These are phyloP conservation scores for Pungitius pungitius DNA, from an alignment of 2,113 vertebrate species.

Conservation along the genomic window DNA sequence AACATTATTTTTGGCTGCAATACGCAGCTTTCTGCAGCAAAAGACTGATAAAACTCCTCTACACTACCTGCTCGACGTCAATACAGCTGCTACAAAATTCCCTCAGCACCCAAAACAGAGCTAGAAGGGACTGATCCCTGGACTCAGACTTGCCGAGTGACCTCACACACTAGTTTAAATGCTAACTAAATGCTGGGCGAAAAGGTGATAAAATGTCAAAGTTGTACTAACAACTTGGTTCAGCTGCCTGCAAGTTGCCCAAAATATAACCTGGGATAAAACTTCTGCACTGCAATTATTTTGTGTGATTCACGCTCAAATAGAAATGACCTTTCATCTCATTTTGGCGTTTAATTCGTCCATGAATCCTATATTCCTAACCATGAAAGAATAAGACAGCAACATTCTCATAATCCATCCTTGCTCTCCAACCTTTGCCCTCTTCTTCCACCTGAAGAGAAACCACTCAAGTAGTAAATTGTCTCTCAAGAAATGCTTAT, in stretches of 20 bases:
- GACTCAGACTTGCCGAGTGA: background rate
- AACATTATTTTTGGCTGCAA: background rate
- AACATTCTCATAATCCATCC: background rate
- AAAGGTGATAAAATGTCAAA: background rate
- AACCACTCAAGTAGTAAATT: slow-evolving; percentile 48
- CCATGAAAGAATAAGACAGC: background rate
- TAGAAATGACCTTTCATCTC: background rate
- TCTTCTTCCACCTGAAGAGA: slow-evolving; percentile 21
- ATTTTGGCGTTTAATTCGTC: background rate
- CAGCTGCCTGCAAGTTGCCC: background rate
- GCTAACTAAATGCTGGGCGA: background rate
- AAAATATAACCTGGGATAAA: background rate
- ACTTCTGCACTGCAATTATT: background rate
- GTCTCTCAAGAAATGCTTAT: slow-evolving; percentile 47
- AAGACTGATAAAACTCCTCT: background rate
- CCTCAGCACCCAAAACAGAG: background rate
- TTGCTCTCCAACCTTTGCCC: slow-evolving; percentile 10
- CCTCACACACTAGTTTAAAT: background rate
- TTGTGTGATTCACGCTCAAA: background rate
- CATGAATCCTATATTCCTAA: background rate
- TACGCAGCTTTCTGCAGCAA: background rate
- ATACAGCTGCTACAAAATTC: background rate
- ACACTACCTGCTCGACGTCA: background rate
- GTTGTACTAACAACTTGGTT: background rate
- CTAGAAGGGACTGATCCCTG: background rate